These are phyloP conservation scores for Tenebrosternarchus preto DNA, from an alignment of 2,113 vertebrate genomes.

Conservation along the genomic window DNA sequence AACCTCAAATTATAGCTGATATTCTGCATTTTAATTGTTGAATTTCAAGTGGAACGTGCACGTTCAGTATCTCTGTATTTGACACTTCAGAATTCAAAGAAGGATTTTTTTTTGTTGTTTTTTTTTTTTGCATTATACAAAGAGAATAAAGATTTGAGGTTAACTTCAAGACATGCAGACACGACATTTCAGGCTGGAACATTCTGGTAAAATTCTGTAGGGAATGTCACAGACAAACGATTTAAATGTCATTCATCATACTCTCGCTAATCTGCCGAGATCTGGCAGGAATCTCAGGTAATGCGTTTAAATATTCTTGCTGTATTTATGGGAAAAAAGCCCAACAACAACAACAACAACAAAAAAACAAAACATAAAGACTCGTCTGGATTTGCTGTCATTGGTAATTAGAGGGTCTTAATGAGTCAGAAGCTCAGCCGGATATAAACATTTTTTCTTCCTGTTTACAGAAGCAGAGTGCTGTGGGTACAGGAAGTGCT, in stretches of 20 bases:
- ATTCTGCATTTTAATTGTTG: too few species aligned
- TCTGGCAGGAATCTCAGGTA: slow-evolving; percentile 47
- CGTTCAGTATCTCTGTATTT: too few species aligned
- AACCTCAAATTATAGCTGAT: too few species aligned
- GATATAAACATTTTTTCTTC: slow-evolving; percentile 31
- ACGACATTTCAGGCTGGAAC: not conserved
- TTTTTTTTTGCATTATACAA: not conserved
- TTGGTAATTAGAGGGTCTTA: slow-evolving; percentile 48
- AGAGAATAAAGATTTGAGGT: not conserved
- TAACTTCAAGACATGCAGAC: not conserved
- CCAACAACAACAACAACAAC: too few species aligned
- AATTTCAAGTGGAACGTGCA: too few species aligned
- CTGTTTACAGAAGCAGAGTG: slow-evolving; percentile 8
- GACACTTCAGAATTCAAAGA: too few species aligned
- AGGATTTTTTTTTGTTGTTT: too few species aligned
- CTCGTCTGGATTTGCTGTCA: slow-evolving; percentile 47
- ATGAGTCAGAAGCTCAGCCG: slow-evolving; percentile 47
- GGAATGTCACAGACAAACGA: slow-evolving; percentile 24
- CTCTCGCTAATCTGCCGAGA: slow-evolving; percentile 18
- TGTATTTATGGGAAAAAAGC: slow-evolving; percentile 45
- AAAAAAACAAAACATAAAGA: too few species aligned
- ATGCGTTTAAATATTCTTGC: slow-evolving; percentile 52
- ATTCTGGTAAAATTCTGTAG: not conserved
- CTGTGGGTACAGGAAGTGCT: slow-evolving; percentile 25
- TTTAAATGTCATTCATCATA: slow-evolving; percentile 41